phyloP scores from a whole-genome alignment of 2,113 vertebrate genomes.

The Pterocles orientalis region DNA sequence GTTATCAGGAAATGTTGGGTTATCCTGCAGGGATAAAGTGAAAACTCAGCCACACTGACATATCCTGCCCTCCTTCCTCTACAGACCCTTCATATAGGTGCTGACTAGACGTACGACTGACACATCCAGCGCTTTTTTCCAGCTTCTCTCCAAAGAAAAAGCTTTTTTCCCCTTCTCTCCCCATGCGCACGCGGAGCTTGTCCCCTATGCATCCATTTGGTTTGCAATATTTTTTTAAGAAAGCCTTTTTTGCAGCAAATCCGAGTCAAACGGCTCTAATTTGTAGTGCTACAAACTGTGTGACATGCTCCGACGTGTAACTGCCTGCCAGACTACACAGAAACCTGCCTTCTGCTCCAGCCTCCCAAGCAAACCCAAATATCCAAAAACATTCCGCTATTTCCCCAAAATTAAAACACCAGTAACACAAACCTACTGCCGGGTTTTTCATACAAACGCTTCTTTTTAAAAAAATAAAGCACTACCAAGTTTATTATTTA shows the following conservation, averaged over 20 bases:
- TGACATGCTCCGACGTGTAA: constrained; percentile 48
- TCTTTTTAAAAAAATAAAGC: constrained; percentile 28
- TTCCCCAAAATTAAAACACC: constrained; percentile 24
- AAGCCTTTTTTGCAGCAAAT: background rate
- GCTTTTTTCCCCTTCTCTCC: no score
- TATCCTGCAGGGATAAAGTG: background rate
- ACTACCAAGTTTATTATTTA: constrained; percentile 32
- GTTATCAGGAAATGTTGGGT: background rate
- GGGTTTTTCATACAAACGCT: constrained; percentile 16
- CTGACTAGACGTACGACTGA: background rate
- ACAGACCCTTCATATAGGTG: background rate
- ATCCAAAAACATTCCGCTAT: constrained; percentile 28
- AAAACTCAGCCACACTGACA: background rate
- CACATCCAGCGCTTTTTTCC: background rate
- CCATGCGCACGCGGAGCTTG: accelerated
- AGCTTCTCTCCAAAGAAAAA: background rate
- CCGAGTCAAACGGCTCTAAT: constrained; percentile 31
- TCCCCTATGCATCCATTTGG: background rate
- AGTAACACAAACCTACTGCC: background rate
- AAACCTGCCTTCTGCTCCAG: constrained; percentile 16
- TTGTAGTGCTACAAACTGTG: constrained; percentile 44
- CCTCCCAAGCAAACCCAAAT: constrained; percentile 42
- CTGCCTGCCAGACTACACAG: constrained; percentile 52
- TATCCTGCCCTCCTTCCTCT: background rate
- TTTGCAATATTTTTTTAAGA: background rate